phyloP scores from a whole-genome alignment of 1,140 invertebrate genomes.

The Vanessa atalanta region DNA sequence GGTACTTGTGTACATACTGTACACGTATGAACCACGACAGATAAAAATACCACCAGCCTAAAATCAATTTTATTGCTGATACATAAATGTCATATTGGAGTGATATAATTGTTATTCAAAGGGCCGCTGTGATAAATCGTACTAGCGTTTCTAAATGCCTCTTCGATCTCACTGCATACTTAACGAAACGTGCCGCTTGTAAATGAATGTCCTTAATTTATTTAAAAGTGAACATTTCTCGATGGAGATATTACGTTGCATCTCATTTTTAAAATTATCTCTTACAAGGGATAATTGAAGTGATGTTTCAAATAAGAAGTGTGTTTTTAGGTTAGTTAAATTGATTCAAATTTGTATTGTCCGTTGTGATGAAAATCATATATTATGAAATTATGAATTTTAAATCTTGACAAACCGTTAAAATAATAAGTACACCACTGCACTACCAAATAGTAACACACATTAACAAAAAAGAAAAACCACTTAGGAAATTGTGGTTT shows the following conservation, averaged over 20 bases:
- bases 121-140: constrained; percentile 36
- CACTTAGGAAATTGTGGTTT: no score
- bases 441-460: no score
- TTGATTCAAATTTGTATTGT: background rate
- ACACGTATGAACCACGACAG: constrained; percentile 26
- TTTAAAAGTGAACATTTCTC: constrained; percentile 44
- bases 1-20: constrained; percentile 31
- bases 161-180: constrained; percentile 44
- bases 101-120: constrained; percentile 25
- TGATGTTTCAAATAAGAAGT: constrained; percentile 13
- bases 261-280: constrained; percentile 36
- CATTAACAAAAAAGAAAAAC: no score
- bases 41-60: constrained; percentile 33
- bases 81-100: constrained; percentile 36
- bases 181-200: constrained; percentile 44
- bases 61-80: constrained; percentile 33
- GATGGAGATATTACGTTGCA: constrained; percentile 36
- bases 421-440: no score
- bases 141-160: constrained; percentile 43
- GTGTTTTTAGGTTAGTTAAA: constrained; percentile 21
- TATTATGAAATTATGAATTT: no score
- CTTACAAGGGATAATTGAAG: constrained; percentile 18
- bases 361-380: no score
- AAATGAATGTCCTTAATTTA: constrained; percentile 47
- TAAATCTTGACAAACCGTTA: no score